Evolutionary conservation across 2,888 invertebrate genomes (phyloP), one percentile per base, ranked within the genome.

Genomic region (Drosophila tanythrix): DNA sequence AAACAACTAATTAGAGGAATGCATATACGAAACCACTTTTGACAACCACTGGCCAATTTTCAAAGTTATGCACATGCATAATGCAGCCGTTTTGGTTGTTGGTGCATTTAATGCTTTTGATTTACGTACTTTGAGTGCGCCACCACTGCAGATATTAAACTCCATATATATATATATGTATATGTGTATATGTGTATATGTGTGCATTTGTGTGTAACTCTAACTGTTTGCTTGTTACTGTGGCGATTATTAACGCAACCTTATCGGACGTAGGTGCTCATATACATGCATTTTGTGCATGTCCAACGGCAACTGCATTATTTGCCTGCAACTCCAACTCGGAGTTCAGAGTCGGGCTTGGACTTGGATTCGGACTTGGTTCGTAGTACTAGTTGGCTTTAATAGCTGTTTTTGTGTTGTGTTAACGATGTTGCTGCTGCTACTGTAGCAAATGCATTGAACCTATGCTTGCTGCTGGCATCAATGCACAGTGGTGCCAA

Each of bases 231-330:
- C 13, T 36, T 65, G 35, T 21, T 59, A 62, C 70, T 72, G 46
- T 60, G 76, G 82, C 84, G 83, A 74, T 89, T 87, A 84, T 84
- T 89, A 84, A 84, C 70, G 75, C 64, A 71, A 68, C 74, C 82
- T 88, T 85, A 89, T 84, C 89, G 88, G 74, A 62, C 52, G 72
- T 84, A 81, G 84, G 76, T 89, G 84, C 89, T 84, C 89, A 84
- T 87, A 89, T 84, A 89, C 89, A 89, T 89, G 89, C 89, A 89
- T 88, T 89, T 89, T 86, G 83, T 88, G 85, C 85, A 89, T 86
- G 88, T 89, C 89, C 70, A 59, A 57, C 66, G 63, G 52, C 67
- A 31, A 60, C 40, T 18, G 31, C 46, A 31, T 31, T 29, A 43
- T 58, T 58, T 64, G 29, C 59, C 65, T 57, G 36, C 38, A 18